These are phyloP conservation scores for Limnodromus scolopaceus DNA, from an alignment of 2,797 vertebrate genomes.

Conservation along the genomic window DNA sequence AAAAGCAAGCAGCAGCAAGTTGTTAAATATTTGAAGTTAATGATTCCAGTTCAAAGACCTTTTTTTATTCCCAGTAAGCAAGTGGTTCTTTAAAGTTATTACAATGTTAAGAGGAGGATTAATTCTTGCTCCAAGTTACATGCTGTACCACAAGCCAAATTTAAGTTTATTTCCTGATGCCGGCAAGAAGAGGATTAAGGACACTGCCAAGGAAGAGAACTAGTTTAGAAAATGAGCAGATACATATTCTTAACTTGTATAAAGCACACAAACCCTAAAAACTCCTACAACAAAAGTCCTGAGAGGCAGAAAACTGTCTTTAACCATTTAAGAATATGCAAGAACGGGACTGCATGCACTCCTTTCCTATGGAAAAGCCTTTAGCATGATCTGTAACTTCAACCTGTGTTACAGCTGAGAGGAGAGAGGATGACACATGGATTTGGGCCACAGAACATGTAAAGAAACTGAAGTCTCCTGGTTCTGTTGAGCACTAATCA, in stretches of 20 bases:
- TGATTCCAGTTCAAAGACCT: conserved; percentile 28
- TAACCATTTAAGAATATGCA: not conserved
- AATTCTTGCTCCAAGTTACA: conserved; percentile 11
- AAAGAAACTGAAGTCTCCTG: not conserved
- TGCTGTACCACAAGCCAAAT: not conserved
- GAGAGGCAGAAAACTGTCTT: not conserved
- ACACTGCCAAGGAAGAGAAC: not conserved
- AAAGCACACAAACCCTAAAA: not conserved
- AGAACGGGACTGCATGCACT: not conserved
- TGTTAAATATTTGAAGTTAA: conserved; percentile 32
- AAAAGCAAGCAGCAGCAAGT: conserved; percentile 36
- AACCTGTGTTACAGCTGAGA: not conserved
- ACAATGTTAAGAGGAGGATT: conserved; percentile 13
- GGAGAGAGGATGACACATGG: not conserved
- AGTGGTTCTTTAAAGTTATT: conserved; percentile 27
- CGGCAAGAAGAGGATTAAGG: not conserved
- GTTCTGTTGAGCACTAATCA: not conserved
- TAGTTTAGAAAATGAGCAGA: not conserved
- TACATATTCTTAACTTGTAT: not conserved
- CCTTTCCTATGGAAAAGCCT: not conserved
- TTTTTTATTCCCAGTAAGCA: conserved; percentile 7
- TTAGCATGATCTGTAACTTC: not conserved
- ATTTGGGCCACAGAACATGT: not conserved
- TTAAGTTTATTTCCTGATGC: not conserved
- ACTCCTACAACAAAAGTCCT: not conserved